A percentile compares a stretch with the other conserved stretches of the same genome.
phyloP scores from a whole-genome alignment of 2,888 invertebrate genomes.

The Bimastos eiseni region DNA sequence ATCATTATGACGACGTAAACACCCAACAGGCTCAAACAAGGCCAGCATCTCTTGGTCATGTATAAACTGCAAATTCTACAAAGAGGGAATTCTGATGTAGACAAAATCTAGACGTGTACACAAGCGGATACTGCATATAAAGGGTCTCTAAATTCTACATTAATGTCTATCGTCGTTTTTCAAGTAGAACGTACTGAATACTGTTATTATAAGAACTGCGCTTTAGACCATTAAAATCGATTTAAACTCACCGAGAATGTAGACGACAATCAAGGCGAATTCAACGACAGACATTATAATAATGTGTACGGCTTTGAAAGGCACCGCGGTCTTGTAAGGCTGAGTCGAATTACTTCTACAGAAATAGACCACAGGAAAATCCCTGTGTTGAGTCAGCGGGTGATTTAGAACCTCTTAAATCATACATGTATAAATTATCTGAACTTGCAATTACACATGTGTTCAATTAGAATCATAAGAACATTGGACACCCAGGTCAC shows the following conservation, averaged over 20 bases:
- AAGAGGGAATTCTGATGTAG: not conserved
- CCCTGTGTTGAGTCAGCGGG: not conserved
- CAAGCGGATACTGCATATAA: not conserved
- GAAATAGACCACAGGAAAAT: not conserved
- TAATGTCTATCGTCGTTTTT: not conserved
- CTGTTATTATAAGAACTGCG: not conserved
- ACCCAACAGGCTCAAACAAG: not conserved
- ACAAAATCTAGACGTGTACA: not conserved
- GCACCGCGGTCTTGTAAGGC: not conserved
- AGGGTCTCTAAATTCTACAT: not conserved
- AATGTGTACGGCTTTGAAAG: not conserved
- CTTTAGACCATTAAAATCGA: not conserved
- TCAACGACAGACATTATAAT: slow-evolving; percentile 13
- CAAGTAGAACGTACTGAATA: not conserved
- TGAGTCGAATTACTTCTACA: not conserved
- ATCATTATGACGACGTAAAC: not conserved
- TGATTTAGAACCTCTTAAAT: not conserved
- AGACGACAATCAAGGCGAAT: not conserved
- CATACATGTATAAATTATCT: not conserved
- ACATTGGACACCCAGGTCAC: not conserved
- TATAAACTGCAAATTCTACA: not conserved
- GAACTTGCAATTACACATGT: not conserved
- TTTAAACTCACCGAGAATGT: slow-evolving; percentile 1
- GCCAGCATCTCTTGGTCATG: not conserved
- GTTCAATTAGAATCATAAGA: not conserved